Evolutionary conservation across 1,140 invertebrate genomes (phyloP).

Genomic region (Heliconius melpomene): DNA sequence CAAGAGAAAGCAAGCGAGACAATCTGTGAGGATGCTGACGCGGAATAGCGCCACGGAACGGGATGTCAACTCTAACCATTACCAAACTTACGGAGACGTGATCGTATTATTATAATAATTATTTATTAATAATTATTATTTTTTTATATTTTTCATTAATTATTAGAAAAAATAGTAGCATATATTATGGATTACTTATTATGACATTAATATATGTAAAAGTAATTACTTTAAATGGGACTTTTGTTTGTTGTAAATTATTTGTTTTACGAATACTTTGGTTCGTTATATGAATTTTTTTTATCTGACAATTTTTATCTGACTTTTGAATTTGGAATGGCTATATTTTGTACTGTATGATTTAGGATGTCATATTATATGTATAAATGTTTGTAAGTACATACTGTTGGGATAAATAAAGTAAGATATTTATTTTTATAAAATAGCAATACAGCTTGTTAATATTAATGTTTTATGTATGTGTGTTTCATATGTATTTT

Average conservation of each 20-base stretch:
- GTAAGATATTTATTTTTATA: not conserved
- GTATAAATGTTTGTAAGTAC: not conserved
- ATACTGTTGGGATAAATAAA: not conserved
- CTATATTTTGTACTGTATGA: not conserved
- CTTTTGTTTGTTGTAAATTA: too few relatives aligned
- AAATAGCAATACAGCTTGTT: not conserved
- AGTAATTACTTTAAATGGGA: not conserved
- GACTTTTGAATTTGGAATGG: not conserved
- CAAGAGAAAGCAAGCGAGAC: constrained; percentile 77
- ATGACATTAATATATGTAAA: not conserved
- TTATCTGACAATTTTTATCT: not conserved
- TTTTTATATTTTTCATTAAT: not conserved
- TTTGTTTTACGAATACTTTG: not conserved
- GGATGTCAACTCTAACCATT: constrained; percentile 75
- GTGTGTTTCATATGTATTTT: not conserved
- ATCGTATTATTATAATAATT: constrained; percentile 17
- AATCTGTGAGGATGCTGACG: constrained; percentile 73
- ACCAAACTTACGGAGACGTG: constrained; percentile 44
- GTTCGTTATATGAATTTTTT: not conserved
- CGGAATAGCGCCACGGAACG: constrained; percentile 64
- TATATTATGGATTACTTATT: not conserved
- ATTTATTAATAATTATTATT: not conserved
- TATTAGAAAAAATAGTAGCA: not conserved
- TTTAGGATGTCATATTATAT: not conserved
- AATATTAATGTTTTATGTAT: not conserved